A percentile compares a stretch with the other conserved stretches of the same genome.
Conservation (phyloP, 2,113 vertebrate species). For the Podiceps cristatus region DNA sequence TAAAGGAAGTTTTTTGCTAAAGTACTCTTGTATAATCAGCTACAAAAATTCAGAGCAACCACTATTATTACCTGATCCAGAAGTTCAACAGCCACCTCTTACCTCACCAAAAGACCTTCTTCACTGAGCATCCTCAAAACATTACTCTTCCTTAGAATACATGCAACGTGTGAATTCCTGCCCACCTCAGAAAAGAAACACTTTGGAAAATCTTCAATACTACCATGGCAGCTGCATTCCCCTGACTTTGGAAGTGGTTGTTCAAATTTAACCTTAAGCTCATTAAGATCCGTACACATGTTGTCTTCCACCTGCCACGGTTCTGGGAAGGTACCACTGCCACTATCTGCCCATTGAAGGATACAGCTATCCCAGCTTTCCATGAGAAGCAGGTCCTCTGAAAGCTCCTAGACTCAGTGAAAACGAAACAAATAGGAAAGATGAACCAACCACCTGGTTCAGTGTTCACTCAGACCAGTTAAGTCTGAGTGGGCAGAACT, state of each 20-base stretch:
- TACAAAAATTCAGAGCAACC: neutral
- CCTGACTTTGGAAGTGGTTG: neutral
- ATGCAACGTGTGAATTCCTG: neutral
- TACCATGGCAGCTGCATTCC: neutral
- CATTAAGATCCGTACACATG: neutral
- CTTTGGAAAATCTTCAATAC: neutral
- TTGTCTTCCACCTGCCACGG: neutral
- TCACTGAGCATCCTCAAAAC: neutral
- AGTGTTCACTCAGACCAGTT: no score
- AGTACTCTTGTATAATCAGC: neutral
- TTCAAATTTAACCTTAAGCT: neutral
- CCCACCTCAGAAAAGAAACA: neutral
- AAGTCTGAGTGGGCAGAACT: neutral
- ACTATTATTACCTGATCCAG: neutral
- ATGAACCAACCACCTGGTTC: neutral
- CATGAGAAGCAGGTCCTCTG: neutral
- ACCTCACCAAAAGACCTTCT: neutral
- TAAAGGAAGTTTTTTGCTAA: neutral
- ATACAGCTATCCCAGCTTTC: neutral
- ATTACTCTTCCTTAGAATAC: neutral
- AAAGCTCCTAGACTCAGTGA: neutral
- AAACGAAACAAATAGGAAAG: neutral
- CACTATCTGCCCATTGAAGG: neutral
- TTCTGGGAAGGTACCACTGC: neutral
- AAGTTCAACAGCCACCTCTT: neutral